Conservation (phyloP, 2,888 invertebrate genomes). For the Synergus itoensis region DNA sequence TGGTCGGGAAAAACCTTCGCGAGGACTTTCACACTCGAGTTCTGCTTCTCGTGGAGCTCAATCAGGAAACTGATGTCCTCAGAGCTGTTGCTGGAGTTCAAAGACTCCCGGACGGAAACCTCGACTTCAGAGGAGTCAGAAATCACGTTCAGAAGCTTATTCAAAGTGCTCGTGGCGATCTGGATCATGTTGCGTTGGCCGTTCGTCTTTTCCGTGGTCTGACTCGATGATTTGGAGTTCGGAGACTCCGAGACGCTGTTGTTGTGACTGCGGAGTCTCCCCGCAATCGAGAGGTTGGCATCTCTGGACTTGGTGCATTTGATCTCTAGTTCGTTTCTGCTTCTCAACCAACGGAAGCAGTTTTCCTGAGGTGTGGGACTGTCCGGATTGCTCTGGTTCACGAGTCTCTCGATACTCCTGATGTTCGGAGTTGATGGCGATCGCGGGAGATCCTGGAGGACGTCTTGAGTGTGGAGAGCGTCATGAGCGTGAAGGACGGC, state of each 20-base stretch:
- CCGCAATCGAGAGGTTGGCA: slow-evolving; percentile 65
- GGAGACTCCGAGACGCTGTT: slow-evolving; percentile 55
- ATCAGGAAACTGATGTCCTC: slow-evolving; percentile 76
- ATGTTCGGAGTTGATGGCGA: neutral
- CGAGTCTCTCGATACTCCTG: slow-evolving; percentile 9
- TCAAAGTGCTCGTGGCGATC: slow-evolving; percentile 73
- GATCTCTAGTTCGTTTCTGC: slow-evolving; percentile 49
- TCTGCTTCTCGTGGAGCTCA: slow-evolving; percentile 71
- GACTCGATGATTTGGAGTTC: slow-evolving; percentile 35
- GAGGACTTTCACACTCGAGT: slow-evolving; percentile 62
- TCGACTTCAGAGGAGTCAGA: slow-evolving; percentile 71
- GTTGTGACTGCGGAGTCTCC: slow-evolving; percentile 68
- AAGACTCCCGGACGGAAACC: slow-evolving; percentile 74
- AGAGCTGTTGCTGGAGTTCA: slow-evolving; percentile 66
- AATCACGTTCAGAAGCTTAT: slow-evolving; percentile 73
- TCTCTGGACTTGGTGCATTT: slow-evolving; percentile 50
- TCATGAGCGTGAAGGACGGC: neutral
- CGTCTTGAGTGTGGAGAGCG: neutral
- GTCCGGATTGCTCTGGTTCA: neutral
- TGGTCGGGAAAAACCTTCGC: slow-evolving; percentile 76
- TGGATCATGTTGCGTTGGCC: slow-evolving; percentile 66
- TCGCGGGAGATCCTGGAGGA: neutral
- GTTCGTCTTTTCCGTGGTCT: slow-evolving; percentile 24
- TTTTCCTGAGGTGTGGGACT: slow-evolving; percentile 44
- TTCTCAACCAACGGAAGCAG: slow-evolving; percentile 47